Conservation (phyloP, 1,140 invertebrate genomes). For the Leptonema lineaticorne region DNA sequence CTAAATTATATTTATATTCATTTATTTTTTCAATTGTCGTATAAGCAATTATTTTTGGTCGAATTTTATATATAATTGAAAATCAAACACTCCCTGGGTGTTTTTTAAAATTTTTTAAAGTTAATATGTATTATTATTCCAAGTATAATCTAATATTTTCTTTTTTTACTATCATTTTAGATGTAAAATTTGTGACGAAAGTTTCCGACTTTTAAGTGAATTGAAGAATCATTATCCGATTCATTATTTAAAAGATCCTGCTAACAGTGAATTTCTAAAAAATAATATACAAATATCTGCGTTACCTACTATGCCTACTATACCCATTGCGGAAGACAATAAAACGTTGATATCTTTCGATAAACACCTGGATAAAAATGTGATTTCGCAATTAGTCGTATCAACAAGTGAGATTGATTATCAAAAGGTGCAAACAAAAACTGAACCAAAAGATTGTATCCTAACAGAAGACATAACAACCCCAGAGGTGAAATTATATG, state of each 20-base stretch:
- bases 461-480: conserved; percentile 13
- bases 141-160: not conserved
- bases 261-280: conserved; percentile 19
- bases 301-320: not conserved
- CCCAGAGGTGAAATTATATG: conserved; percentile 36
- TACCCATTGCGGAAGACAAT: conserved; percentile 29
- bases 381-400: conserved; percentile 35
- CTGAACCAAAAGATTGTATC: conserved; percentile 34
- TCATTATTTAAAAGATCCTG: conserved; percentile 46
- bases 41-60: too few relatives aligned
- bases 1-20: too few relatives aligned
- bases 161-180: conserved; percentile 35
- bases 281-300: conserved; percentile 1
- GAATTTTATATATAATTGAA: too few relatives aligned
- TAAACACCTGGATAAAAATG: conserved; percentile 38
- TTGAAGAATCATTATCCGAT: conserved; percentile 52
- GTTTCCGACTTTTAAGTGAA: conserved; percentile 50
- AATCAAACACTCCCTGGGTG: too few relatives aligned
- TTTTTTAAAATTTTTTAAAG: not conserved
- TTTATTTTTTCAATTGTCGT: too few relatives aligned
- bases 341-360: conserved; percentile 38
- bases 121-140: too few relatives aligned
- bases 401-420: conserved; percentile 28
- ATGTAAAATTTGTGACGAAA: conserved; percentile 47
- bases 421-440: conserved; percentile 39